Evolutionary conservation across 2,888 invertebrate species (phyloP), one percentile per base, ranked within the genome.

Genomic region (Eustalomyia histrio): DNA sequence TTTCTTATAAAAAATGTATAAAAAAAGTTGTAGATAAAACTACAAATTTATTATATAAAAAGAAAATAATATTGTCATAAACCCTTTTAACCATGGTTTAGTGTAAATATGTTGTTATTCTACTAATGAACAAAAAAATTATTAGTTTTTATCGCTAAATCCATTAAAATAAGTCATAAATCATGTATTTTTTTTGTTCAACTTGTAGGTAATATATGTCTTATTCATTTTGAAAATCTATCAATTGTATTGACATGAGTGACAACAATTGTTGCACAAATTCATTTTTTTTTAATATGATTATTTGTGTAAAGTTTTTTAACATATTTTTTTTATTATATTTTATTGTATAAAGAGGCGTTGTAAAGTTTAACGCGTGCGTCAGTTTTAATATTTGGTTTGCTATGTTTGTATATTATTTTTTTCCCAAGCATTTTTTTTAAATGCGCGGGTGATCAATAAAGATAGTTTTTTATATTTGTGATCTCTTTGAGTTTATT

Each of bases 171-270:
- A 24, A 39, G 14, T 29, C 35, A 68, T 68, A 58, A 68, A 68
- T 68, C 68, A 68, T 68, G 57, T 43, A 57, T 68, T 57, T 29
- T 47, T 47, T 29, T 33, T 60, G 10, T 39, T 16, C 67, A 12
- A 18, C 65, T 53, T 60, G 21, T 18, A 57, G 5, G 67, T 67
- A 67, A 65, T 24, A 53, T 61, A 53, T 43, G 71, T 43, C 43
- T 53, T 53, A 61, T 10, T 61, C 57, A 68, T 68, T 68, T 47
- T 47, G 12, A 58, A 60, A 68, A 57, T 60, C 52, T 58, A 69
- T 60, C 60, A 60, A 69, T 50, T 53, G 53, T 21, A 60, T 71
- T 61, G 71, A 61, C 71, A 71, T 52, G 60, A 71, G 35, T 71
- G 61, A 71, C 71, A 71, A 71, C 24, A 71, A 71, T 61, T 71